Evolutionary conservation across 2,888 invertebrate genomes (phyloP).

Genomic region (Chirona hameri): DNA sequence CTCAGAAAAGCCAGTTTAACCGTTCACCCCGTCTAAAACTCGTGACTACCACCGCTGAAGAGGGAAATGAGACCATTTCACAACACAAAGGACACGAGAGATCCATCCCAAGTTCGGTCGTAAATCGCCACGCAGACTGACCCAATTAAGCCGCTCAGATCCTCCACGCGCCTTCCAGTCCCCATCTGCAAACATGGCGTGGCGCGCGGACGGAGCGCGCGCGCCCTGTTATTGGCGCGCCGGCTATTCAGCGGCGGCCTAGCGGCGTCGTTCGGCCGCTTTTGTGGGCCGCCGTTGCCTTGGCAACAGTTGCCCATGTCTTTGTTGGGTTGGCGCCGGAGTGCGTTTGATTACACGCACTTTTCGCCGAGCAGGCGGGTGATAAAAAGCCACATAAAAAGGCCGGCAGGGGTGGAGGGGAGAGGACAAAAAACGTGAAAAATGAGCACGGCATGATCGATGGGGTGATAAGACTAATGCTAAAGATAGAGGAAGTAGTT

Average conservation of each 20-base stretch:
- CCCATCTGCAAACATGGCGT: background rate
- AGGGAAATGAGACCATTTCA: background rate
- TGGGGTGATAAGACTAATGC: slow-evolving; percentile 5
- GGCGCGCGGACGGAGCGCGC: background rate
- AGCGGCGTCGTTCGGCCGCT: background rate
- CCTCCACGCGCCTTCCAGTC: background rate
- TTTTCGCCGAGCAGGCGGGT: background rate
- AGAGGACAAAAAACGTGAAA: slow-evolving; percentile 4
- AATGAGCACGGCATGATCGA: background rate
- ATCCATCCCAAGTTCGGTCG: background rate
- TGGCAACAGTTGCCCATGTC: slow-evolving; percentile 7
- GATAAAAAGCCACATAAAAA: slow-evolving; percentile 12
- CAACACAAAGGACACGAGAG: background rate
- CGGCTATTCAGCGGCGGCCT: background rate
- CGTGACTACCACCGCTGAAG: too few relatives aligned
- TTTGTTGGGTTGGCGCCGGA: background rate
- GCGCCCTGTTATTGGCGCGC: background rate
- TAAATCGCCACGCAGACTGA: background rate
- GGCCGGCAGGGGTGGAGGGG: background rate
- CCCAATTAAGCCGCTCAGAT: background rate
- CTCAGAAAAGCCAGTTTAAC: too few relatives aligned
- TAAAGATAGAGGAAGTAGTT: slow-evolving; percentile 22
- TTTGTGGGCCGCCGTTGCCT: background rate
- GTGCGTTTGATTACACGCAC: slow-evolving; percentile 22
- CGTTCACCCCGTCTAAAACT: too few relatives aligned